These are phyloP conservation scores for Neodiprion fabricii DNA, from an alignment of 1,140 invertebrate genomes.

Conservation along the genomic window DNA sequence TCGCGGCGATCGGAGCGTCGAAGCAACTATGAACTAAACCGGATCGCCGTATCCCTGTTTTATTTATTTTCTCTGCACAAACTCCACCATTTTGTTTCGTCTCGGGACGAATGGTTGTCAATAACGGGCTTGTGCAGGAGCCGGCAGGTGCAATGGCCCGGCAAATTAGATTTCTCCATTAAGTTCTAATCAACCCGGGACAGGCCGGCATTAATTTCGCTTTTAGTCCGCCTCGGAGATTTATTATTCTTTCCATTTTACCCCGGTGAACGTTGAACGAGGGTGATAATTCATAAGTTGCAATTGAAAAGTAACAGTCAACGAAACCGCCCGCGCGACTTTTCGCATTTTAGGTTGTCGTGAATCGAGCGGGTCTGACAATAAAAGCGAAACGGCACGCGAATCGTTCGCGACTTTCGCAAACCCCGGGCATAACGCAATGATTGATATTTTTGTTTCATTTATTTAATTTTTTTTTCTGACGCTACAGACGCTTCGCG, in stretches of 20 bases:
- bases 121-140: conserved; percentile 24
- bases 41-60: conserved; percentile 14
- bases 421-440: too few species aligned
- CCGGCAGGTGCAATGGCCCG: conserved; percentile 31
- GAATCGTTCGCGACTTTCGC: too few species aligned
- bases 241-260: conserved; percentile 1
- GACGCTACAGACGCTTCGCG: too few species aligned
- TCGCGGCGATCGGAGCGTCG: neutral
- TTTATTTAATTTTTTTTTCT: too few species aligned
- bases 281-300: conserved; percentile 2
- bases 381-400: too few species aligned
- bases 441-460: too few species aligned
- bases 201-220: neutral
- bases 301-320: neutral
- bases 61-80: neutral
- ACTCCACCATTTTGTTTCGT: conserved; percentile 18
- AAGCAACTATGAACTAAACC: neutral
- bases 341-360: too few species aligned
- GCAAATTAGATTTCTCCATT: conserved; percentile 42
- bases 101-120: conserved; percentile 25
- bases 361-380: too few species aligned
- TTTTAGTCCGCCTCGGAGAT: neutral
- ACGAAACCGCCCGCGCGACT: too few species aligned
- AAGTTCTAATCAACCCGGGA: conserved; percentile 30
- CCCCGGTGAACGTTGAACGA: neutral